Evolutionary conservation across 2,113 vertebrate genomes (phyloP).

Genomic region (Gobius niger): DNA sequence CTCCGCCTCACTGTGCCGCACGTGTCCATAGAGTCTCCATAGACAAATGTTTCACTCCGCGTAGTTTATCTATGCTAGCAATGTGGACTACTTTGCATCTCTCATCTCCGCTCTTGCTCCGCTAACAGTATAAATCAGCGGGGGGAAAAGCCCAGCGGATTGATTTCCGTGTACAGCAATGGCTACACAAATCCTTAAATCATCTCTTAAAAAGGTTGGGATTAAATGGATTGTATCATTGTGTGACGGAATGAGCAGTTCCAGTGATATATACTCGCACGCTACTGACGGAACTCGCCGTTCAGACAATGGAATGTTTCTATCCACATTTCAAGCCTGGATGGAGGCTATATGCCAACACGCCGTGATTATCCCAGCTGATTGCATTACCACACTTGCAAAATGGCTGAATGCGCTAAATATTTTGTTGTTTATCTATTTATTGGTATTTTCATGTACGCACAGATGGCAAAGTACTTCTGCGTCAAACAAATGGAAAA

Average conservation of each 20-base stretch:
- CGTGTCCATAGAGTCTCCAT: slow-evolving; percentile 66
- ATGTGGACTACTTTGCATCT: slow-evolving; percentile 75
- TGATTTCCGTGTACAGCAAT: slow-evolving; percentile 66
- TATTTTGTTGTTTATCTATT: neutral
- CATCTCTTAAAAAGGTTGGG: slow-evolving; percentile 78
- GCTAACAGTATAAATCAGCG: slow-evolving; percentile 79
- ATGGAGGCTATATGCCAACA: slow-evolving; percentile 43
- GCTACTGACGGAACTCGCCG: slow-evolving; percentile 56
- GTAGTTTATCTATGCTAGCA: slow-evolving; percentile 76
- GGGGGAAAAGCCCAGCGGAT: slow-evolving; percentile 53
- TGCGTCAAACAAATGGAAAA: too few relatives aligned
- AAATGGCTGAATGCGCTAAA: slow-evolving; percentile 22
- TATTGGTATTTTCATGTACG: neutral
- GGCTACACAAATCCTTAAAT: slow-evolving; percentile 71
- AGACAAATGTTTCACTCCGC: slow-evolving; percentile 73
- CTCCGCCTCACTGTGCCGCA: slow-evolving; percentile 55
- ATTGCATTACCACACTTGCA: slow-evolving; percentile 10
- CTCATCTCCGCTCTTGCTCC: slow-evolving; percentile 67
- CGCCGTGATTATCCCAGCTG: slow-evolving; percentile 14
- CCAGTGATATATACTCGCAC: slow-evolving; percentile 69
- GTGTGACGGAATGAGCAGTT: slow-evolving; percentile 75
- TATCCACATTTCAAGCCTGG: slow-evolving; percentile 67
- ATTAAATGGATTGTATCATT: slow-evolving; percentile 82
- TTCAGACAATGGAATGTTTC: slow-evolving; percentile 70
- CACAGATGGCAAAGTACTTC: too few relatives aligned